Base-by-base conservation (phyloP, 2,113 vertebrate species). In the Ptilonorhynchus violaceus region DNA sequence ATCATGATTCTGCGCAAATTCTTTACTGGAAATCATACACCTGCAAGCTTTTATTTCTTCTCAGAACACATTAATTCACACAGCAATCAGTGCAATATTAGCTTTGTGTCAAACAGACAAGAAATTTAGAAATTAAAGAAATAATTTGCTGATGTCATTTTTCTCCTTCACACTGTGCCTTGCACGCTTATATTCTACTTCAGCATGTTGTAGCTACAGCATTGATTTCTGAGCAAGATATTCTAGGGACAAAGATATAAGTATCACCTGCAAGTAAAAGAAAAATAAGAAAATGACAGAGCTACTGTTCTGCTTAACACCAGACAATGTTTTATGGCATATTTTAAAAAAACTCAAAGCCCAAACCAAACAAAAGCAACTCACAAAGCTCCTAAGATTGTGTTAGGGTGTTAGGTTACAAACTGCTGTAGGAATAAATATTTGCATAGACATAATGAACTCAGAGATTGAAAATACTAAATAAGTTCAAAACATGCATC, bases 401-500 rank as follows among this genome's bases (percentile, higher is more conserved):
- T 24, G 6, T 82, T 83, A 83, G 16, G 50, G 10, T 50, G 52
- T 75, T 52, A 67, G 47, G 30, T 62, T 53, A 53, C 47, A 55
- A 83, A 90, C 10, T 56, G 7, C 35, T 87, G n/a, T 21, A 37
- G 42, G 50, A 70, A 41, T 55, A 81, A 89, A 52, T 46, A 78
- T 77, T 50, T 68, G 60, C 42, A 28, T 24, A 92, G 50, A 79
- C 70, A 89, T 70, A 62, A 49, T 67, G 60, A 69, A 68, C 41
- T 35, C 77, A 47, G 41, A 72, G 66, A 75, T n/a, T 70, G 39
- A 79, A 75, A 63, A 52, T 68, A 80, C 59, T 49, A 68, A 90
- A 35, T 60, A 93, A 92, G 67, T 78, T 60, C 39, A 96, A 98
- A 98, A 82, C 95, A 97, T 97, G 96, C 96, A 86, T 23, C 74